Conservation (phyloP, 2,797 vertebrate species). For the Eulemur coronatus region DNA sequence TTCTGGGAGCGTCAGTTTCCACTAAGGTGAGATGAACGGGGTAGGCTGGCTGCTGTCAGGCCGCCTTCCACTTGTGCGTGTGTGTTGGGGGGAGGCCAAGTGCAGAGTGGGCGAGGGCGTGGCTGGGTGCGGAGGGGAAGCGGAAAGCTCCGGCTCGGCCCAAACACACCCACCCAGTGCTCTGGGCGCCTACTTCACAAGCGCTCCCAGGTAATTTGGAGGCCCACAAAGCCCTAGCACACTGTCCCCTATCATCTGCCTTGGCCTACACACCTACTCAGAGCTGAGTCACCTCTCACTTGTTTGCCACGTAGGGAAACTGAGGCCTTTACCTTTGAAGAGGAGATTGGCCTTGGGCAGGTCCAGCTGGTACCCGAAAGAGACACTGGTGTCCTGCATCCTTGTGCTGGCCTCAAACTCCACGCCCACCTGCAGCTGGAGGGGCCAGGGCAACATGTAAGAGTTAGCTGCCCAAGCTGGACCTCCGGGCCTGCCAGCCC, state of each 20-base stretch:
- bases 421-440: constrained; percentile 93
- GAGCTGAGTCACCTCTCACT: background rate
- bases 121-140: background rate
- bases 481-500: rapidly evolving
- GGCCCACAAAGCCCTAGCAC: rapidly evolving
- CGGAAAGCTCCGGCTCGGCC: rapidly evolving
- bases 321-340: constrained; percentile 89
- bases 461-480: background rate
- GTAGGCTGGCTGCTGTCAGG: rapidly evolving
- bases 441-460: no score
- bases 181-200: background rate
- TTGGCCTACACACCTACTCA: background rate
- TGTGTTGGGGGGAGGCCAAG: rapidly evolving
- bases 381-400: constrained; percentile 92
- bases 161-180: no score
- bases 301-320: background rate
- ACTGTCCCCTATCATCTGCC: background rate
- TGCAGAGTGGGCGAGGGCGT: rapidly evolving
- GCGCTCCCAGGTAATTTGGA: rapidly evolving
- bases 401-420: constrained; percentile 93
- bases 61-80: background rate
- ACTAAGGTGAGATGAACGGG: no score
- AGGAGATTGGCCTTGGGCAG: constrained; percentile 94
- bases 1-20: background rate
- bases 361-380: constrained; percentile 94